Evolutionary conservation across 2,797 vertebrate genomes (phyloP).

Genomic region (Cossypha heuglini): DNA sequence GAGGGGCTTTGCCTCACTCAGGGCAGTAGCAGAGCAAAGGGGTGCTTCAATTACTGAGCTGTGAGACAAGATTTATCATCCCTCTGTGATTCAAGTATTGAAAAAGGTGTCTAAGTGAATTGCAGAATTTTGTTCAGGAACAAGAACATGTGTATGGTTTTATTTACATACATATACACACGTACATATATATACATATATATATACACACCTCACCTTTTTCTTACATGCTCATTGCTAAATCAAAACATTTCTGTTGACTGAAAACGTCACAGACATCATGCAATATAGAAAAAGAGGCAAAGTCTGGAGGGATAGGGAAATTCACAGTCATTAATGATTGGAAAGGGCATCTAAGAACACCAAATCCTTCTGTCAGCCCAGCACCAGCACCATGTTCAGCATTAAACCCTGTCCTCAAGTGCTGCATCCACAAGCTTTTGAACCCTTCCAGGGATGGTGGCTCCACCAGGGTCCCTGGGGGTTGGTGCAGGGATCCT

Average conservation of each 20-base stretch:
- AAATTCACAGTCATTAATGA: background rate
- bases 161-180: too few species aligned
- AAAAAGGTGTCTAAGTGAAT: background rate
- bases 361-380: background rate
- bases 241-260: background rate
- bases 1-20: background rate
- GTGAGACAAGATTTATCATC: background rate
- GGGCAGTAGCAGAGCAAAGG: background rate
- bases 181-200: rapidly evolving
- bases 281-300: background rate
- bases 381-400: background rate
- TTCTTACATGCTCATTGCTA: background rate
- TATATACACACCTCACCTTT: background rate
- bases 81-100: background rate
- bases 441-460: background rate
- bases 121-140: background rate
- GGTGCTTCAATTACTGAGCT: background rate
- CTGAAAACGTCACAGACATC: background rate
- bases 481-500: background rate
- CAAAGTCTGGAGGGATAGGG: background rate
- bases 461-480: background rate
- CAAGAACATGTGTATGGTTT: background rate
- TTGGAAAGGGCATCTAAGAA: background rate
- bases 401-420: background rate
- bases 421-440: background rate